Evolutionary conservation across 2,888 invertebrate species (phyloP), one percentile per base, ranked within the genome.

Genomic region (Cryptus armator): DNA sequence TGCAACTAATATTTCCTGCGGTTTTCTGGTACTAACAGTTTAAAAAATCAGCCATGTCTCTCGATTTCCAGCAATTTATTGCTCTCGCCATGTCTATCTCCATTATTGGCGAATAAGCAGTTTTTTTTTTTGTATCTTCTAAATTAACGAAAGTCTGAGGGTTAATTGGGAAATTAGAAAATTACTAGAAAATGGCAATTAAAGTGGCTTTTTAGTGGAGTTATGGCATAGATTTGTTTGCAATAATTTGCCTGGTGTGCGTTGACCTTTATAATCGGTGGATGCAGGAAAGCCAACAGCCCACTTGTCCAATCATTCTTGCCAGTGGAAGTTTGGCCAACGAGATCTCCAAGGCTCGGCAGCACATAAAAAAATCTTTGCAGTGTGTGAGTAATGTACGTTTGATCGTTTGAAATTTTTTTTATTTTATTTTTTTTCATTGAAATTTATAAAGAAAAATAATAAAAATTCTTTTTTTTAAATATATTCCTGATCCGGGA

Each of bases 281-380:
- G 89, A 91, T 91, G 77, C 90, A 93, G 93, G 92, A 89, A 90
- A 89, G 88, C 87, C 92, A 91, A 90, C 90, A 89, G 87, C 88
- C 90, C 87, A 86, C 88, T 90, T 90, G 90, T 85, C 88, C 92
- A 87, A 88, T 90, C 87, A 87, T 89, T 87, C 87, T 91, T 88
- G 90, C 90, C 88, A 89, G 89, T 90, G 93, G 93, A 91, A 93
- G 91, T 91, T 95, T 98, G 94, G 97, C 97, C 92, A 96, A 96
- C 94, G 97, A 97, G 95, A 97, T 98, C 93, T 97, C 97, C 93
- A 97, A 97, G 95, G 97, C 97, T 94, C 96, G 97, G 93, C 97
- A 97, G 94, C 97, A 97, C 94, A 97, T 98, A 95, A 97, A 94
- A 94, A 93, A 94, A 89, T 94, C 94, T 90, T 94, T 95, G 91